phyloP scores from a whole-genome alignment of 2,888 invertebrate species.

The Parnassius smintheus region DNA sequence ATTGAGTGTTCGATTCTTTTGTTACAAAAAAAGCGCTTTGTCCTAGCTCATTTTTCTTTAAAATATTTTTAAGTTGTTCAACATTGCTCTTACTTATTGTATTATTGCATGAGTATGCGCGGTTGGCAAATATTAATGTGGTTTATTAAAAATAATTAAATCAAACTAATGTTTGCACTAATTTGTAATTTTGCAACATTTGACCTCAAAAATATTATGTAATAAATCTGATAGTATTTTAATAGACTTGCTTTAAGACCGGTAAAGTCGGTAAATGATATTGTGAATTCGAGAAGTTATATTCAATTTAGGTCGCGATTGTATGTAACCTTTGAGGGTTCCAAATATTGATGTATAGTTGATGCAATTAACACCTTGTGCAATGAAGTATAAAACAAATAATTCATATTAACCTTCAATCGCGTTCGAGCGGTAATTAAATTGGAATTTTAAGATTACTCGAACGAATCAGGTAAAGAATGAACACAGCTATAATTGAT shows the following conservation, averaged over 20 bases:
- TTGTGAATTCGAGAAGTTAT: slow-evolving; percentile 20
- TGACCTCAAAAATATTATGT: slow-evolving; percentile 58
- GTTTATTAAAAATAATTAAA: slow-evolving; percentile 38
- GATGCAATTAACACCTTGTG: slow-evolving; percentile 37
- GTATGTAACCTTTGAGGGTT: slow-evolving; percentile 28
- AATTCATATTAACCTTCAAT: slow-evolving; percentile 33
- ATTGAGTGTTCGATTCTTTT: slow-evolving; percentile 63
- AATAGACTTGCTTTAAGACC: slow-evolving; percentile 38
- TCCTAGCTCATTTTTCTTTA: slow-evolving; percentile 32
- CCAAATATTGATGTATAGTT: slow-evolving; percentile 30
- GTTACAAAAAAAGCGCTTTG: slow-evolving; percentile 53
- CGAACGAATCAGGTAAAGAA: slow-evolving; percentile 8
- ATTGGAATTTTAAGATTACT: slow-evolving; percentile 20
- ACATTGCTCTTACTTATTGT: slow-evolving; percentile 26
- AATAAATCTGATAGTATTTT: slow-evolving; percentile 47
- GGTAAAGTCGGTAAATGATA: slow-evolving; percentile 26
- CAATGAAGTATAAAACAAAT: slow-evolving; percentile 34
- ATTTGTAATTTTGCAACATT: slow-evolving; percentile 53
- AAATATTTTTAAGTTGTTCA: slow-evolving; percentile 29
- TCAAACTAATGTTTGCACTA: slow-evolving; percentile 43
- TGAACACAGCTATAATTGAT: slow-evolving; percentile 27
- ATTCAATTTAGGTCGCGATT: slow-evolving; percentile 26
- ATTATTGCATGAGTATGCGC: slow-evolving; percentile 35
- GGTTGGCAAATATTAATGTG: slow-evolving; percentile 37
- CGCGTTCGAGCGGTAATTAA: slow-evolving; percentile 31